Base-by-base conservation (phyloP, 2,888 invertebrate species). In the Drosophila dives region DNA sequence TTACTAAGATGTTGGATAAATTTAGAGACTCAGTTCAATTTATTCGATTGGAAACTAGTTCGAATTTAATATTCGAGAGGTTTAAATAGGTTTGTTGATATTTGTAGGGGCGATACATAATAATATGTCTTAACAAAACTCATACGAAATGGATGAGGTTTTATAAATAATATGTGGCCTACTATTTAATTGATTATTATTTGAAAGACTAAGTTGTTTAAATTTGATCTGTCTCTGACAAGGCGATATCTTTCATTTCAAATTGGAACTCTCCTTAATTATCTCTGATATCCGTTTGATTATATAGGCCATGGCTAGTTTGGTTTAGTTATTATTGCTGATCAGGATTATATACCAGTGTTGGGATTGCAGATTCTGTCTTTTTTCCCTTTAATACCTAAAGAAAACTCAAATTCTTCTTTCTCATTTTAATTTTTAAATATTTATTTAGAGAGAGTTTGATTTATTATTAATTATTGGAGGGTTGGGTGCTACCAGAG, bases 401-500 rank as follows among this genome's bases (percentile, higher is more conserved):
- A 10, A 40, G n/a, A 23, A 15, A 15, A 3, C 42, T 45, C 42
- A 12, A 45, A 3, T 12, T 12, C 42, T 20, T 42, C 42, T 12
- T 42, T 42, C 42, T 3, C 42, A 11, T 0, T 42, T 29, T 6
- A 29, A 29, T 29, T 29, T 29, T 29, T 29, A 29, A 29, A 29
- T 29, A 54, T 23, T 26, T 36, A 12, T 26, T 20, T 20, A 26
- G 20, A 55, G 36, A 26, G 20, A 55, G 36, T 26, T 7, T 8
- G 12, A 23, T 23, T 45, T 45, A 15, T 45, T 4, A 8, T 45
- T 15, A 45, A 23, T 45, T 8, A 15, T 15, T 45, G 7, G 45
- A 45, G 20, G 15, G 20, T 23, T 56, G 40, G 20, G 20, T 56
- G 17, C 93, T 83, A 97, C 97, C 97, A 97, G 92, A 97, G 96